Base-by-base conservation (phyloP, 1,140 invertebrate species). In the Notospermus geniculatus region DNA sequence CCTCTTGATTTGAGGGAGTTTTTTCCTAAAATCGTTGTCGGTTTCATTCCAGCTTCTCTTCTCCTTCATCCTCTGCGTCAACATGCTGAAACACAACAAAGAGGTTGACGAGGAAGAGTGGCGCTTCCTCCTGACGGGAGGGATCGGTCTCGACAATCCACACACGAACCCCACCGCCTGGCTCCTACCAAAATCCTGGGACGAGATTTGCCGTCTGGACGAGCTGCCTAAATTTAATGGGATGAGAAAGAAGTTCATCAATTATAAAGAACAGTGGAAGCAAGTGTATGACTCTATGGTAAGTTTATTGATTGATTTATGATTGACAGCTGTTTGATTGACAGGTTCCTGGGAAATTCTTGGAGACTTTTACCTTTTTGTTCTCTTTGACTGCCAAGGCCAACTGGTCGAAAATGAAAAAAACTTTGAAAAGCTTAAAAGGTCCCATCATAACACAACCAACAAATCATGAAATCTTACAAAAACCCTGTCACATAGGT, bases 41-140 rank as follows among this genome's bases (percentile, higher is more conserved):
- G n/a, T n/a, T n/a, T n/a, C n/a, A n/a, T n/a, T n/a, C n/a, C 92
- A 96, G 82, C 79, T 96, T 25, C 83, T 97, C 17, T 97, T 97
- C 81, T 94, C 93, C 0, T 83, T 97, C 63, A 76, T 97, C 62
- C 83, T 98, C 53, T 87, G 87, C 55, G 83, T 92, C 22, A 96
- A 95, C 76, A 82, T 97, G 61, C 83, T 91, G 80, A 88, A 91
- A 71, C 87, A 88, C 63, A 81, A 87, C 36, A 85, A 86, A 29
- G 74, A 84, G 64, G 80, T 97, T n/a, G 82, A 88, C 60, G 82
- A 86, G 17, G 63, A 78, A 0, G 88, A 95, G 70, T 95, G 93
- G 88, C 86, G 92, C 82, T 97, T 96, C 80, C 82, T 97, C 5
- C 73, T 97, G 65, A 95, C 91, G 7, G 93, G 93, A 17, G 93